These are phyloP conservation scores for Drosophila diplacantha DNA, from an alignment of 2,888 invertebrate species.

Conservation along the genomic window DNA sequence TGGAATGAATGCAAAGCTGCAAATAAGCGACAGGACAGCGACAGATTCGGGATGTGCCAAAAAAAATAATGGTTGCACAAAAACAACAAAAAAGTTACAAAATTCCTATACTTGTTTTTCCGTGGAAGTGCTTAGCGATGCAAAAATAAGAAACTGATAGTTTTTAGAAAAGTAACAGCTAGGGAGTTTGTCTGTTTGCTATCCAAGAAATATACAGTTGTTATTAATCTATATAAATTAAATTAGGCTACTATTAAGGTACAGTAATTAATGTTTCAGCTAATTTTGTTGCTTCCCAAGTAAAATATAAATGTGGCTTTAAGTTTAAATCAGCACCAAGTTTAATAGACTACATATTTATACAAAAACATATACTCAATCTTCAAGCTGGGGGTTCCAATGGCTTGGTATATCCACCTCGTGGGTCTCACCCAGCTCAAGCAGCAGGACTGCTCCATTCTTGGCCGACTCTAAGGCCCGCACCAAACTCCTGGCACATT, in stretches of 20 bases:
- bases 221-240: background rate
- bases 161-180: background rate
- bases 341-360: background rate
- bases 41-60: conserved; percentile 50
- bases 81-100: conserved; percentile 20
- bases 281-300: background rate
- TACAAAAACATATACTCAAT: background rate
- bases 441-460: conserved; percentile 67
- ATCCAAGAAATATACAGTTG: background rate
- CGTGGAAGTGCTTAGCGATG: background rate
- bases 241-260: too few species aligned
- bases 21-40: conserved; percentile 53
- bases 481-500: conserved; percentile 67
- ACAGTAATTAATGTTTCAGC: too few species aligned
- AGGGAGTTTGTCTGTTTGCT: background rate
- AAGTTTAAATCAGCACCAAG: conserved; percentile 1
- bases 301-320: background rate
- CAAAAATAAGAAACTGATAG: background rate
- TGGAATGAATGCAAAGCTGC: conserved; percentile 65
- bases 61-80: conserved; percentile 42
- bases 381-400: conserved; percentile 54
- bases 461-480: conserved; percentile 64
- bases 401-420: conserved; percentile 58
- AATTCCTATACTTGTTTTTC: conserved; percentile 1
- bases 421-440: conserved; percentile 62